Evolutionary conservation across 2,113 vertebrate species (phyloP).

Genomic region (Indicator indicator): DNA sequence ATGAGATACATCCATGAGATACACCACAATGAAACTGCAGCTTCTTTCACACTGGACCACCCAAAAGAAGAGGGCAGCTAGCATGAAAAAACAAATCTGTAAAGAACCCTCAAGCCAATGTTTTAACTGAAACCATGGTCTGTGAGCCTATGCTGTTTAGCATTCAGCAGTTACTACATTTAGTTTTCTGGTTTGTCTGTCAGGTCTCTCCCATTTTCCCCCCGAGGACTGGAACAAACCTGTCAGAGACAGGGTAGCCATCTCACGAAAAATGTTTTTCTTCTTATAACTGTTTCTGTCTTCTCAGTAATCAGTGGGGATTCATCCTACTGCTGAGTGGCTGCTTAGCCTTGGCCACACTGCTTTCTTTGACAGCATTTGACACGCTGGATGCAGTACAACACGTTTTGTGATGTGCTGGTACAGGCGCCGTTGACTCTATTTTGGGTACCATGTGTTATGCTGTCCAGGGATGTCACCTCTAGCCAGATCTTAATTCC

Average conservation of each 20-base stretch:
- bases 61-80: background rate
- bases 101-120: background rate
- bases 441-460: background rate
- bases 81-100: background rate
- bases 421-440: background rate
- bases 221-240: background rate
- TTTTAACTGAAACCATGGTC: background rate
- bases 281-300: background rate
- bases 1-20: background rate
- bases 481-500: background rate
- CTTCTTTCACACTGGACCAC: background rate
- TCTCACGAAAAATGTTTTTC: background rate
- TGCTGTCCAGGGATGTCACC: background rate
- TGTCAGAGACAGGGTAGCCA: background rate
- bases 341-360: accelerated
- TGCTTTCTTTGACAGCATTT: background rate
- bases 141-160: background rate
- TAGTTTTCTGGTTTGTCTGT: background rate
- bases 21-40: background rate
- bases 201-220: background rate
- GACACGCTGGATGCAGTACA: background rate
- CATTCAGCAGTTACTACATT: background rate
- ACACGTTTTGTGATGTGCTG: background rate
- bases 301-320: background rate
- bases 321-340: background rate